phyloP scores from a whole-genome alignment of 2,888 invertebrate genomes.

The Xestia xanthographa region DNA sequence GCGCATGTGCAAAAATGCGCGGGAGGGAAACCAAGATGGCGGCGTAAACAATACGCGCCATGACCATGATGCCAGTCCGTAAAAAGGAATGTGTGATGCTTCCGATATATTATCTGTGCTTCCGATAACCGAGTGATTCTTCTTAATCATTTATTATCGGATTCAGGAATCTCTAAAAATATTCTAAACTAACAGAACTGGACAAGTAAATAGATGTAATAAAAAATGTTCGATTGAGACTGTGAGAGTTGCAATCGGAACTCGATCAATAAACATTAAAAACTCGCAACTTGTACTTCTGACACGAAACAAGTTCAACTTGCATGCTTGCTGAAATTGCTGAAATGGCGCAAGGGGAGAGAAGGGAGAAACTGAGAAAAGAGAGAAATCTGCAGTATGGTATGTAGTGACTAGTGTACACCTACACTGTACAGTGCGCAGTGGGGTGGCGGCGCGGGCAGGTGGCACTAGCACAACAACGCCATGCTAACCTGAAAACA shows the following conservation, averaged over 20 bases:
- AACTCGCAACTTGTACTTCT: constrained; percentile 2
- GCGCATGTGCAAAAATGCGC: constrained; percentile 80
- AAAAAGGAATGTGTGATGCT: constrained; percentile 3
- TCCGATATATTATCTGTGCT: constrained; percentile 11
- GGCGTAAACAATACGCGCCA: constrained; percentile 70
- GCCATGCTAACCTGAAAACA: constrained; percentile 56
- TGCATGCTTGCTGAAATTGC: constrained; percentile 2
- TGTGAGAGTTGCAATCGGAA: neutral
- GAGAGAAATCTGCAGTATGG: too few relatives aligned
- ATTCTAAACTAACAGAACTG: neutral
- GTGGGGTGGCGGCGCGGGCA: constrained; percentile 18
- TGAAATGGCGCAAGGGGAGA: constrained; percentile 30
- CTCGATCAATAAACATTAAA: constrained; percentile 24
- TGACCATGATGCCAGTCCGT: constrained; percentile 19
- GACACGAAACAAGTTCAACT: neutral
- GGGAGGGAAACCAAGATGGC: constrained; percentile 68
- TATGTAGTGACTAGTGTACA: too few relatives aligned
- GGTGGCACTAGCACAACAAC: constrained; percentile 29
- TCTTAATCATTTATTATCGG: too few relatives aligned
- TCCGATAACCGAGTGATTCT: neutral
- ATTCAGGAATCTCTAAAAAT: neutral
- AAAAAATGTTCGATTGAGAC: neutral
- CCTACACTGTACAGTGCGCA: constrained; percentile 35
- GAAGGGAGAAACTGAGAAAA: neutral
- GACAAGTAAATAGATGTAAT: neutral